Evolutionary conservation across 2,888 invertebrate genomes (phyloP).

Genomic region (Subacronicta megacephala): DNA sequence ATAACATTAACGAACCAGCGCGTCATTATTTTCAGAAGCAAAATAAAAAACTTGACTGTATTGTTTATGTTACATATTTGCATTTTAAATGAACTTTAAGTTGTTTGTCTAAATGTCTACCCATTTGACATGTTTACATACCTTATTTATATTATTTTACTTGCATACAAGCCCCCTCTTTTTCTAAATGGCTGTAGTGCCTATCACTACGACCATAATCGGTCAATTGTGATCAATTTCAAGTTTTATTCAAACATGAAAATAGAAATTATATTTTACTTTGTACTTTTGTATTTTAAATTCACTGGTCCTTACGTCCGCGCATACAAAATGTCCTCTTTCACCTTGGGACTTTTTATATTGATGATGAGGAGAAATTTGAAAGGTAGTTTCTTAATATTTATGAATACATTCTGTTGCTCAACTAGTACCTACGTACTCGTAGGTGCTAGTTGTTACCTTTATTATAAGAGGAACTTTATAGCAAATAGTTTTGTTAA

Average conservation of each 20-base stretch:
- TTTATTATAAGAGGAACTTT: no score
- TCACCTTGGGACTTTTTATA: background rate
- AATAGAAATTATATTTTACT: background rate
- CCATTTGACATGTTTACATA: slow-evolving; percentile 19
- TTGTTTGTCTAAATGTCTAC: slow-evolving; percentile 16
- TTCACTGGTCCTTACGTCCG: slow-evolving; percentile 5
- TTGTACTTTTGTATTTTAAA: background rate
- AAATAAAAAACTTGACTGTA: slow-evolving; percentile 14
- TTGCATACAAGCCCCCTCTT: slow-evolving; percentile 7
- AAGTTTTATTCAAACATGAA: slow-evolving; percentile 3
- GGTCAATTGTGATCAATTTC: no score
- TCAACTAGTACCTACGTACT: no score
- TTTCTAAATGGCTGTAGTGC: no score
- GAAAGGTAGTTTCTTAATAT: no score
- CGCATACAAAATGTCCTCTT: background rate
- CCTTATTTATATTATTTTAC: slow-evolving; percentile 15
- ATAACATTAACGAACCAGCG: slow-evolving; percentile 9
- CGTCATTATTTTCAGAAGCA: background rate
- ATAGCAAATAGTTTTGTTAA: no score
- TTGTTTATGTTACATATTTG: slow-evolving; percentile 41
- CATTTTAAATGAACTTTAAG: slow-evolving; percentile 34
- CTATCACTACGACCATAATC: no score
- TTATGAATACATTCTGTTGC: no score
- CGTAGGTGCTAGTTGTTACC: no score
- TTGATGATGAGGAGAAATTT: no score